phyloP scores from a whole-genome alignment of 2,113 vertebrate species.

The Ammodytes marinus region DNA sequence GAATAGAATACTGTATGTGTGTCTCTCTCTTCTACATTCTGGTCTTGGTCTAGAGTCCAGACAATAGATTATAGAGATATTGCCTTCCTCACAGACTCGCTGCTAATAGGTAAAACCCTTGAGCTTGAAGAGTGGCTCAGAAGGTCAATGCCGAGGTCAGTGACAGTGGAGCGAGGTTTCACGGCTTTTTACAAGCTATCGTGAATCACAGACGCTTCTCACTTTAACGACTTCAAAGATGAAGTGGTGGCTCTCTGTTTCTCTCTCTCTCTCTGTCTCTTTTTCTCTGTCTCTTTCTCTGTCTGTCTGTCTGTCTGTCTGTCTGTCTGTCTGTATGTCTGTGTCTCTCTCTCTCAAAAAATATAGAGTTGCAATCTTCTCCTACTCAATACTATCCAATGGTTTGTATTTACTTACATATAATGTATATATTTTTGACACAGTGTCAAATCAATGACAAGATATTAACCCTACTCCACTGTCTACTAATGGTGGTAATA shows the following conservation, averaged over 20 bases:
- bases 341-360: too few species aligned
- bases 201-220: constrained; percentile 21
- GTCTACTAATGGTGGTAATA: too few species aligned
- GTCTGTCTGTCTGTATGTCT: too few species aligned
- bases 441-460: neutral
- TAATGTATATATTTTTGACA: constrained; percentile 4
- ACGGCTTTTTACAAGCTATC: constrained; percentile 38
- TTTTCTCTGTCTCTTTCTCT: too few species aligned
- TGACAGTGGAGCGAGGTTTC: constrained; percentile 26
- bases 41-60: neutral
- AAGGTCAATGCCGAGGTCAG: constrained; percentile 32
- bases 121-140: neutral
- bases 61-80: neutral
- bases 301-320: too few species aligned
- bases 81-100: too few species aligned
- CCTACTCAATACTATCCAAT: too few species aligned
- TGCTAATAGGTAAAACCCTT: neutral
- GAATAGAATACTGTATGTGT: too few species aligned
- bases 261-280: too few species aligned
- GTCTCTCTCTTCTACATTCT: neutral
- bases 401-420: neutral
- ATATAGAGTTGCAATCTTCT: neutral
- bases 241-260: too few species aligned
- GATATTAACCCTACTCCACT: too few species aligned
- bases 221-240: constrained; percentile 20